These are phyloP conservation scores for Tachyglossus aculeatus DNA, from an alignment of 2,797 vertebrate species.

Conservation along the genomic window DNA sequence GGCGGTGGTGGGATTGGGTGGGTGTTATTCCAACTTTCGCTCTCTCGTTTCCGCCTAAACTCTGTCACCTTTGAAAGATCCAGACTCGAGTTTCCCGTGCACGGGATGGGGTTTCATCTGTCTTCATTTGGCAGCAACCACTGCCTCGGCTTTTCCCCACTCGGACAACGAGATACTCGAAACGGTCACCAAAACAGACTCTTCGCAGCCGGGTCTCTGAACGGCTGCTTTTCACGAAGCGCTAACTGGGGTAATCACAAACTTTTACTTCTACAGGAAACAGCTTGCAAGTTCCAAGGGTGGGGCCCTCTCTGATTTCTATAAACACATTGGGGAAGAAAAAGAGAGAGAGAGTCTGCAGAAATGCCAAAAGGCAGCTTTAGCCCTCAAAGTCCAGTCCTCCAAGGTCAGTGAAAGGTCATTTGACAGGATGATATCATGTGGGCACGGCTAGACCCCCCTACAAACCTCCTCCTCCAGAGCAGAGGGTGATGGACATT, in stretches of 20 bases:
- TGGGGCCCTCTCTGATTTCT: constrained; percentile 47
- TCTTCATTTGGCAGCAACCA: not conserved
- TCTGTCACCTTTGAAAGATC: not conserved
- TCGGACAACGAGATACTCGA: constrained; percentile 1
- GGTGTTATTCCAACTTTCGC: not conserved
- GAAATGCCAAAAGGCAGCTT: constrained; percentile 47
- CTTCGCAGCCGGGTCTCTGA: not conserved
- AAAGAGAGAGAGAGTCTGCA: constrained; percentile 22
- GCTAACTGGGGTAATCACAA: constrained; percentile 10
- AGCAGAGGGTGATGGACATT: not conserved
- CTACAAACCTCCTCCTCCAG: not conserved
- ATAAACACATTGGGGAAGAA: constrained; percentile 18
- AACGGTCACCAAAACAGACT: constrained; percentile 3
- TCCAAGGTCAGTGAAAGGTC: constrained; percentile 41
- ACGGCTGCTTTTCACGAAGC: constrained; percentile 12
- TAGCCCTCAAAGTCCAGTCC: constrained; percentile 47
- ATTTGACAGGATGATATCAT: not conserved
- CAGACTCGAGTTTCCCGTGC: not conserved
- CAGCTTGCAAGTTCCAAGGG: constrained; percentile 27
- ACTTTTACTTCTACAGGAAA: constrained; percentile 44
- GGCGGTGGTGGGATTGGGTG: not conserved
- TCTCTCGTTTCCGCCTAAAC: not conserved
- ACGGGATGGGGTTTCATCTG: not conserved
- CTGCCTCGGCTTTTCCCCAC: not conserved
- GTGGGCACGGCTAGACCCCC: not conserved